Evolutionary conservation across 1,140 invertebrate species (phyloP).

Genomic region (Vanessa atalanta): DNA sequence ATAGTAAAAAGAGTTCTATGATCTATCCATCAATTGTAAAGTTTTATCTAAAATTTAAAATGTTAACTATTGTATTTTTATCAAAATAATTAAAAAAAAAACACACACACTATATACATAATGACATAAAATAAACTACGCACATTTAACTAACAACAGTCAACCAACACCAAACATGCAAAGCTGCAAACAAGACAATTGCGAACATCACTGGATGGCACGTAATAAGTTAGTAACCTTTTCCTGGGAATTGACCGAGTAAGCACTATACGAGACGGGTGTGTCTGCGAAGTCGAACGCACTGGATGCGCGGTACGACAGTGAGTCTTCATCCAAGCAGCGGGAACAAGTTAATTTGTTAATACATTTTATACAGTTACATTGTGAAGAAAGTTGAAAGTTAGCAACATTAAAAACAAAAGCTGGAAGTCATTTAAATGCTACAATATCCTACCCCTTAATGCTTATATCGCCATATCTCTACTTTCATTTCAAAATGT

Average conservation of each 20-base stretch:
- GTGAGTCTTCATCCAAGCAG: slow-evolving; percentile 30
- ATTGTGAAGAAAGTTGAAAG: too few relatives aligned
- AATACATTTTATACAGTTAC: too few relatives aligned
- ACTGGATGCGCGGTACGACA: slow-evolving; percentile 72
- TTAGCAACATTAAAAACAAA: too few relatives aligned
- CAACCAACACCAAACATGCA: neutral
- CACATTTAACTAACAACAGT: neutral
- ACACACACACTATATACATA: neutral
- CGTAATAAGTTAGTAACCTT: slow-evolving; percentile 72
- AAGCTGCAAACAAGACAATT: neutral
- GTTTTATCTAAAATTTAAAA: too few relatives aligned
- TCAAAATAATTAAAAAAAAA: too few relatives aligned
- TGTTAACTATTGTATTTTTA: too few relatives aligned
- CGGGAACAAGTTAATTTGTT: slow-evolving; percentile 5
- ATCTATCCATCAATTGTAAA: too few relatives aligned
- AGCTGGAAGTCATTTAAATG: too few relatives aligned
- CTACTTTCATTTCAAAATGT: too few relatives aligned
- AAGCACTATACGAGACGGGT: slow-evolving; percentile 73
- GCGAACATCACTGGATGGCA: slow-evolving; percentile 30
- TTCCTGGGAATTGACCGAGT: slow-evolving; percentile 72
- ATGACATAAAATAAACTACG: neutral
- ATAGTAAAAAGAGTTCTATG: too few relatives aligned
- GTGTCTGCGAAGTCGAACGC: slow-evolving; percentile 77
- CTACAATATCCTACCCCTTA: too few relatives aligned
- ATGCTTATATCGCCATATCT: too few relatives aligned